Percentiles rank a stretch among this genome's conserved stretches.
Evolutionary conservation across 2,113 vertebrate species (phyloP).

Genomic region (Falcunculus frontatus): DNA sequence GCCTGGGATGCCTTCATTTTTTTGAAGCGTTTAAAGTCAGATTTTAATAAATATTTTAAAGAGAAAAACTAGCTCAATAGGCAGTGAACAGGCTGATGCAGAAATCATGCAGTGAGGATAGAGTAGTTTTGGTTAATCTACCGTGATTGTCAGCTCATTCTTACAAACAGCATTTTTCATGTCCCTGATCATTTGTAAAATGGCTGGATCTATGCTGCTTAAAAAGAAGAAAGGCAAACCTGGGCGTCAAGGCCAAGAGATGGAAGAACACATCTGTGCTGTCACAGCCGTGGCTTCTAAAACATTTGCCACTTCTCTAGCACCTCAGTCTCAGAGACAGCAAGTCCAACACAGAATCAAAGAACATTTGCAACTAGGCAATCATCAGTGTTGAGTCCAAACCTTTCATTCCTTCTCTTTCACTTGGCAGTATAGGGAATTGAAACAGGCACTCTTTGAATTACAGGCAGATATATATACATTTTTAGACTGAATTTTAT

Average conservation of each 20-base stretch:
- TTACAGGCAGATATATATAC: neutral
- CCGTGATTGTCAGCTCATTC: rapidly evolving
- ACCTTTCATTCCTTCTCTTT: neutral
- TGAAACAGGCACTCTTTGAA: neutral
- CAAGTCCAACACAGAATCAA: neutral
- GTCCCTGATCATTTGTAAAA: neutral
- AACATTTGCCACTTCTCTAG: neutral
- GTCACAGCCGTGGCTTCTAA: neutral
- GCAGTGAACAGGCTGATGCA: neutral
- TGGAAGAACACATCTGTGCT: rapidly evolving
- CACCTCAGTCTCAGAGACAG: neutral
- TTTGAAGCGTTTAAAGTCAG: neutral
- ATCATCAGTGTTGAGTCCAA: neutral
- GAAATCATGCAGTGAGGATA: neutral
- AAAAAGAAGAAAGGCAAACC: neutral
- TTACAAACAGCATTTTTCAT: neutral
- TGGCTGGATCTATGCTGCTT: neutral
- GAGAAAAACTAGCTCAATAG: neutral
- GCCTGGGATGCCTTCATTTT: neutral
- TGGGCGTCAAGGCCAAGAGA: neutral
- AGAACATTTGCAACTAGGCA: neutral
- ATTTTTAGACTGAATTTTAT: neutral
- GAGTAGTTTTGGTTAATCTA: neutral
- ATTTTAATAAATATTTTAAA: neutral
- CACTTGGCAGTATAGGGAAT: neutral